Percentiles rank a stretch among this genome's conserved stretches.
Evolutionary conservation across 2,113 vertebrate genomes (phyloP).

Genomic region (Australoheros scitulus): DNA sequence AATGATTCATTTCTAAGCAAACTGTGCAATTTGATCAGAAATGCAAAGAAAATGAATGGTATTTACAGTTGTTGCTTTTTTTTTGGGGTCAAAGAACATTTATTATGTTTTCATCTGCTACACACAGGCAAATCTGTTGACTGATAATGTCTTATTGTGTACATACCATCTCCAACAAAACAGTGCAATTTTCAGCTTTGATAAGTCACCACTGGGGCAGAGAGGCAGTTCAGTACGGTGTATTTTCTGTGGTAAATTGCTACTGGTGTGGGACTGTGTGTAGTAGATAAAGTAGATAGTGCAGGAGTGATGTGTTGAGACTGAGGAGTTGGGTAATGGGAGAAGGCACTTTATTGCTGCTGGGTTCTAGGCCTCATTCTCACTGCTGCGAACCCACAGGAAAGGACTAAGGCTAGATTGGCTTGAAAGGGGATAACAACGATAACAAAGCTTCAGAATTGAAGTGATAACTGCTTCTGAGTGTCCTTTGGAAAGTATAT

Average conservation of each 20-base stretch:
- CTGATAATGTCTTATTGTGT: slow-evolving; percentile 35
- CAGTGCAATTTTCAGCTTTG: slow-evolving; percentile 32
- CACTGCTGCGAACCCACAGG: slow-evolving; percentile 16
- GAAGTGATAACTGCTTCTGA: slow-evolving; percentile 60
- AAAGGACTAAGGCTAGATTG: slow-evolving; percentile 50
- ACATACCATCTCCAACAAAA: slow-evolving; percentile 14
- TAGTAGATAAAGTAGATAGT: slow-evolving; percentile 35
- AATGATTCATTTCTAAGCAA: slow-evolving; percentile 20
- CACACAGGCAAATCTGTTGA: slow-evolving; percentile 8
- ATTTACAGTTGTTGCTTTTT: slow-evolving; percentile 27
- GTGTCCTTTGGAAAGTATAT: slow-evolving; percentile 40
- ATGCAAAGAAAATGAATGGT: neutral
- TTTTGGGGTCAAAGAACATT: slow-evolving; percentile 1
- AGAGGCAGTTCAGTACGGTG: slow-evolving; percentile 14
- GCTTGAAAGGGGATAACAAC: slow-evolving; percentile 42
- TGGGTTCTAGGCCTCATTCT: slow-evolving; percentile 26
- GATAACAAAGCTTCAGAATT: slow-evolving; percentile 51
- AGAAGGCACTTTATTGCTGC: slow-evolving; percentile 50
- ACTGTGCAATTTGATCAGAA: slow-evolving; percentile 32
- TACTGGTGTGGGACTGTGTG: slow-evolving; percentile 1
- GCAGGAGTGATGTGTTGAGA: slow-evolving; percentile 47
- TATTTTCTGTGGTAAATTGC: slow-evolving; percentile 22
- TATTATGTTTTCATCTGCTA: neutral
- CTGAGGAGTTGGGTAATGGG: slow-evolving; percentile 49
- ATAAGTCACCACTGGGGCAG: neutral